Conservation (phyloP, 2,113 vertebrate species). For the Oxyruncus cristatus region DNA sequence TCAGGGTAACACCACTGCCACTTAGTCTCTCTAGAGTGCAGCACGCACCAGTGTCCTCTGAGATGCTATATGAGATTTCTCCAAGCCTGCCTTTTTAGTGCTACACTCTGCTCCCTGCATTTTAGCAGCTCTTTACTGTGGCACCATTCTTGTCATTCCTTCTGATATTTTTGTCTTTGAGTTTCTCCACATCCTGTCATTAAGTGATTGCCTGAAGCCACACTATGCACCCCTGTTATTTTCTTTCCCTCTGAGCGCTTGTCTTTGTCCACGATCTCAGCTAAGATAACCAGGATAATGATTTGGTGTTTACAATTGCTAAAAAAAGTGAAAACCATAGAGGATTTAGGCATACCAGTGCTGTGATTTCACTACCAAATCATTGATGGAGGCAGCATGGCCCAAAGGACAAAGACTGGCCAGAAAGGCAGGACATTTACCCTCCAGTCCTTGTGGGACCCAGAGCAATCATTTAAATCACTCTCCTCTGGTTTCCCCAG, state of each 20-base stretch:
- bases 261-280: conserved; percentile 10
- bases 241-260: conserved; percentile 11
- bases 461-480: background rate
- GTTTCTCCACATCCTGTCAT: conserved; percentile 57
- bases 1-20: background rate
- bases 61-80: background rate
- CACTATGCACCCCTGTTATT: conserved; percentile 39
- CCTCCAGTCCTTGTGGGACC: background rate
- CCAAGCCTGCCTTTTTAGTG: background rate
- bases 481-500: background rate
- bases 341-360: conserved; percentile 9
- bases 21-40: background rate
- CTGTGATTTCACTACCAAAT: conserved; percentile 25
- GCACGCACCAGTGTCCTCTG: background rate
- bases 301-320: conserved; percentile 26
- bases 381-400: background rate
- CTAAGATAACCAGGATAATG: conserved; percentile 16
- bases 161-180: conserved; percentile 58
- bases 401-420: background rate
- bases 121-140: conserved; percentile 1
- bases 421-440: background rate
- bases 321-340: background rate
- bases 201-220: conserved; percentile 43
- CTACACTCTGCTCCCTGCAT: background rate
- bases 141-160: conserved; percentile 33